Evolutionary conservation across 2,797 vertebrate species (phyloP), one percentile per base, ranked within the genome.

Genomic region (Tenualosa thibaudeaui): DNA sequence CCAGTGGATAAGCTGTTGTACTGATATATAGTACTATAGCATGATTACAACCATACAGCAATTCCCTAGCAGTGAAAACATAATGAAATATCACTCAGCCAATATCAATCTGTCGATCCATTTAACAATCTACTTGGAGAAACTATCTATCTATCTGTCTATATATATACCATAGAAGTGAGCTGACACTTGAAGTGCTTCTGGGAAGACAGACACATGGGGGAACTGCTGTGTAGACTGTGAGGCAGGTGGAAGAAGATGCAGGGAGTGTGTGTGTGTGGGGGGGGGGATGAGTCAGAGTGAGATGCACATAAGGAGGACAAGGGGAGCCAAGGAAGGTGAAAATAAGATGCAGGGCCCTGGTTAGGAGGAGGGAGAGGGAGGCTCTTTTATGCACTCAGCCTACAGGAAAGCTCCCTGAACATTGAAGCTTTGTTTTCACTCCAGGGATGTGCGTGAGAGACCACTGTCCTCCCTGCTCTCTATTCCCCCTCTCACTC

Each of bases 271-370:
- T n/a, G n/a, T n/a, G n/a, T n/a, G n/a, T n/a, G n/a, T n/a, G n/a
- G 65, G 31, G 26, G 65, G 65, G 26, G 4, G 22, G n/a, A 62
- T 78, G 17, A 22, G 19, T 46, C 1, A 78, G 71, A 12, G 7
- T 3, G 50, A 78, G 37, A 78, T 9, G 71, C 17, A 78, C 37
- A 43, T 17, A 56, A 4, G 54, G 54, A 22, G 71, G 37, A 5
- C 5, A 37, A 15, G 37, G 37, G 17, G 71, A 22, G 19, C 37
- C 71, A 46, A 43, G 17, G 17, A 46, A 78, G 71, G 37, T 78
- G 71, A 46, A 78, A 78, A 78, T 78, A 78, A 78, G 71, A 78
- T 78, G 37, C 37, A 78, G 26, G 40, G 40, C 37, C 24, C 71
- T 78, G 26, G 5, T 6, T 78, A 40, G 71, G 13, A 46, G 19